Conservation (phyloP, 2,888 invertebrate species). For the Ceriagrion tenellum region DNA sequence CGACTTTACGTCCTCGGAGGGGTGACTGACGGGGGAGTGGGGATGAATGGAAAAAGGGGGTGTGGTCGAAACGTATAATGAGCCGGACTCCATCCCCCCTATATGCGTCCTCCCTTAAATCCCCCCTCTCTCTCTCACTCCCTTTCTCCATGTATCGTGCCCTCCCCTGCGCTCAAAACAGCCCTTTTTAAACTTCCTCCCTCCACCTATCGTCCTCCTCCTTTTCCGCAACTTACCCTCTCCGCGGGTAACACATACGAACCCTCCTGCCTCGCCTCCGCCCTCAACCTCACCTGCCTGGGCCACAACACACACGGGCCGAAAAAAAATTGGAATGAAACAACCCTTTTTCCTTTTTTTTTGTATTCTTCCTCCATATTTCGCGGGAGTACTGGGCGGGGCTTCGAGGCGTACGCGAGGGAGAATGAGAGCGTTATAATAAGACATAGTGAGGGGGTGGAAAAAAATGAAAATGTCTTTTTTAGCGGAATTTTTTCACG, state of each 20-base stretch:
- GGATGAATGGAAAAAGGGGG: slow-evolving; percentile 11
- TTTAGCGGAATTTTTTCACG: neutral
- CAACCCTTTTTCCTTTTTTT: neutral
- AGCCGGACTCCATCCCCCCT: slow-evolving; percentile 1
- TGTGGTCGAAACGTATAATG: slow-evolving; percentile 51
- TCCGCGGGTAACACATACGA: too few species aligned
- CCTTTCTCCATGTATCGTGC: neutral
- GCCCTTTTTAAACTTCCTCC: too few species aligned
- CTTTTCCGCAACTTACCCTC: neutral
- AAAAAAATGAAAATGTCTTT: slow-evolving; percentile 28
- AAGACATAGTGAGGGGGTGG: neutral
- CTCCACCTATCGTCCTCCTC: too few species aligned
- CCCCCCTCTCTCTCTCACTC: neutral
- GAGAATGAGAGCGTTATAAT: slow-evolving; percentile 4
- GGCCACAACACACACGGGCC: neutral
- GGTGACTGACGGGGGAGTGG: neutral
- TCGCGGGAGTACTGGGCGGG: slow-evolving; percentile 5
- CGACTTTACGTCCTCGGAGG: neutral
- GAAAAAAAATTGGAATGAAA: neutral
- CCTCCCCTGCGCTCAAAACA: too few species aligned
- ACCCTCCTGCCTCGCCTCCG: neutral
- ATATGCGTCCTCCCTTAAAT: neutral
- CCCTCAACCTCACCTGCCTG: neutral
- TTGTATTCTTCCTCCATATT: neutral
- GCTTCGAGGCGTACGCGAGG: neutral